Evolutionary conservation across 2,797 vertebrate genomes (phyloP).

Genomic region (Cercopithecus hamlyni): DNA sequence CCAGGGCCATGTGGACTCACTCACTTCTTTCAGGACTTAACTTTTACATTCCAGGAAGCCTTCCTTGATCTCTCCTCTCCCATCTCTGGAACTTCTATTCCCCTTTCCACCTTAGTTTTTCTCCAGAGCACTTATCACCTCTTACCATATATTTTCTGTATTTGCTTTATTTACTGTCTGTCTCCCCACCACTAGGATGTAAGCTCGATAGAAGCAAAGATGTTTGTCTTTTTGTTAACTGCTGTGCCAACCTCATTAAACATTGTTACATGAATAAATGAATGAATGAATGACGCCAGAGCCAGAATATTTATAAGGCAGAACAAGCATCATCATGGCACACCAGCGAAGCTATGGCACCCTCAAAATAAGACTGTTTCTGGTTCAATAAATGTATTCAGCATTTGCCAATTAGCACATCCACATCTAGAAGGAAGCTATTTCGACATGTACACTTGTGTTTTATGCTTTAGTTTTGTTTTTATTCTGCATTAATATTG

Average conservation of each 20-base stretch:
- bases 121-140: not conserved
- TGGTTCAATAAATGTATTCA: not conserved
- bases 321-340: not conserved
- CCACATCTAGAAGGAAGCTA: not conserved
- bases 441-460: not conserved
- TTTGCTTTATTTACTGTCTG: not conserved
- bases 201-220: not conserved
- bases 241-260: not conserved
- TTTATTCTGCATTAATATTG: conserved; percentile 23
- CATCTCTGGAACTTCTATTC: not conserved
- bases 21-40: not conserved
- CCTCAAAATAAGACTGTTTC: not conserved
- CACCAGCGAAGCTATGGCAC: not conserved
- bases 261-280: not conserved
- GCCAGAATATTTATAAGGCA: not conserved
- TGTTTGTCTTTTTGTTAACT: not conserved
- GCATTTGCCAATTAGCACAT: not conserved
- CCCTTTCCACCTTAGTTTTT: not conserved
- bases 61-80: not conserved
- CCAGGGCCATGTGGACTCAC: not conserved
- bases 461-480: not conserved
- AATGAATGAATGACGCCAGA: not conserved
- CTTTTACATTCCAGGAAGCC: not conserved
- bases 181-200: not conserved
- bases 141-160: not conserved